Percentiles rank a stretch among this genome's conserved stretches.
These are phyloP conservation scores for Netelia fuscicornis DNA, from an alignment of 2,888 invertebrate species.

Conservation along the genomic window DNA sequence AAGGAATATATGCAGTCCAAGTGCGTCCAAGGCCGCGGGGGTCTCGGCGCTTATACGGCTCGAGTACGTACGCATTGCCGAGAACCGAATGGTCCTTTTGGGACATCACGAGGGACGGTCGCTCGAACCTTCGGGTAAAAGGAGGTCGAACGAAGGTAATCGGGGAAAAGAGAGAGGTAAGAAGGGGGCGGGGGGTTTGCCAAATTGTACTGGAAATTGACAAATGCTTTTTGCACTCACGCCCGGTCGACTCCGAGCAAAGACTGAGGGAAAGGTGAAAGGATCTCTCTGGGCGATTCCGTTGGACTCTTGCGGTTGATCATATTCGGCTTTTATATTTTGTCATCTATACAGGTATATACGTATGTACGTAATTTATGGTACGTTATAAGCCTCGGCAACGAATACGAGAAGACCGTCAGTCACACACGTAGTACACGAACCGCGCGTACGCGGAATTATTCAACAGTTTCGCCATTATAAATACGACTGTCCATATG, in stretches of 20 bases:
- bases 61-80: conserved; percentile 16
- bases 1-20: conserved; percentile 45
- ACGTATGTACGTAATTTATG: not conserved
- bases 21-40: conserved; percentile 70
- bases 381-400: not conserved
- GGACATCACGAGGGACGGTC: conserved; percentile 52
- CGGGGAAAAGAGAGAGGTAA: conserved; percentile 50
- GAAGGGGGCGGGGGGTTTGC: conserved; percentile 61
- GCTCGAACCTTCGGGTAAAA: conserved; percentile 78
- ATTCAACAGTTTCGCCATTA: conserved; percentile 63
- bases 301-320: conserved; percentile 46
- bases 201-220: conserved; percentile 79
- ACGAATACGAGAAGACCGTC: conserved; percentile 18
- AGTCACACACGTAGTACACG: conserved; percentile 29
- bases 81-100: conserved; percentile 72
- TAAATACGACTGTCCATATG: conserved; percentile 33
- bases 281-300: conserved; percentile 69
- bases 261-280: conserved; percentile 82
- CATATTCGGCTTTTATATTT: conserved; percentile 47
- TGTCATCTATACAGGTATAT: conserved; percentile 2
- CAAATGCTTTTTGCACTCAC: conserved; percentile 76
- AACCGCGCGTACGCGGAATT: conserved; percentile 51
- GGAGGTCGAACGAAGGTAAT: conserved; percentile 77
- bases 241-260: conserved; percentile 66
- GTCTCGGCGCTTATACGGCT: conserved; percentile 66